phyloP scores from a whole-genome alignment of 2,113 vertebrate species.

The Sylvilagus bachmani region DNA sequence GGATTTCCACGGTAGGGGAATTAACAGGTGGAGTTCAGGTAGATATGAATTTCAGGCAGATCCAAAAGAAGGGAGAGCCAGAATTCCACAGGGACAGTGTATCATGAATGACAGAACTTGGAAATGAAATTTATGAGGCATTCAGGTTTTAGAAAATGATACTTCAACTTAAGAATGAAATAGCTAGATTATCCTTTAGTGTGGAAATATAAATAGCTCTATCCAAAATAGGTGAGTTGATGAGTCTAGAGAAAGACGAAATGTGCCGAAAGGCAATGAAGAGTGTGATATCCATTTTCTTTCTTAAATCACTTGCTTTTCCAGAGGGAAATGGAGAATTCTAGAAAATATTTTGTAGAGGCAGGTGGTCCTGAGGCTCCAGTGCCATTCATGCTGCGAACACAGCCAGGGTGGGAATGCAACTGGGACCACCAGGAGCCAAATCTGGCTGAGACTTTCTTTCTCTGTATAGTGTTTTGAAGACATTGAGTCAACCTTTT shows the following conservation, averaged over 20 bases:
- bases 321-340: not conserved
- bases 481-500: conserved; percentile 6
- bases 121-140: conserved; percentile 62
- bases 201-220: conserved; percentile 8
- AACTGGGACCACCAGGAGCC: not conserved
- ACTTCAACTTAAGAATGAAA: conserved; percentile 50
- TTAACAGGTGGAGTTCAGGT: conserved; percentile 83
- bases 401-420: not conserved
- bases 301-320: conserved; percentile 49
- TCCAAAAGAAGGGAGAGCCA: conserved; percentile 83
- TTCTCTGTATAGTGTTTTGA: not conserved
- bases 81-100: conserved; percentile 78
- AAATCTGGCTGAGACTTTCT: not conserved
- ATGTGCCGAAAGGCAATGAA: not conserved
- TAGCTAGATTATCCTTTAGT: conserved; percentile 5
- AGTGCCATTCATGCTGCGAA: not conserved
- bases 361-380: not conserved
- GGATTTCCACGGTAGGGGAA: conserved; percentile 84
- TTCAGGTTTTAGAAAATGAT: conserved; percentile 60
- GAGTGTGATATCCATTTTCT: not conserved
- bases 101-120: conserved; percentile 58
- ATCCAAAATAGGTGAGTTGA: not conserved
- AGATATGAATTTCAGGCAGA: conserved; percentile 83
- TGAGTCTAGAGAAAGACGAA: conserved; percentile 46
- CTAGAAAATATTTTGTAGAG: conserved; percentile 28